These are phyloP conservation scores for Tetheella fluctuosa DNA, from an alignment of 2,888 invertebrate species.

Conservation along the genomic window DNA sequence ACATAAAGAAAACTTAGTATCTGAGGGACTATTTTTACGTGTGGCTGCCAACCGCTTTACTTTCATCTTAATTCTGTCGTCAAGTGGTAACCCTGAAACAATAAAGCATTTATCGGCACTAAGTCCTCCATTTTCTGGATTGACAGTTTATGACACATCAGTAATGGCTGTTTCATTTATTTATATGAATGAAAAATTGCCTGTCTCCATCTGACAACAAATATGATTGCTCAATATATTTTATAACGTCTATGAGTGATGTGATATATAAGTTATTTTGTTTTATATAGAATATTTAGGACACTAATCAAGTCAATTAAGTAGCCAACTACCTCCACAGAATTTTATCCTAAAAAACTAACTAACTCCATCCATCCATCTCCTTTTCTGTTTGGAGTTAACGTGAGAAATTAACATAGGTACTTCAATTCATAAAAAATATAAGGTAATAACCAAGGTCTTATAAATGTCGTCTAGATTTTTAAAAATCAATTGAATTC, in stretches of 20 bases:
- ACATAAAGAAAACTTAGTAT: no score
- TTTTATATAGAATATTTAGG: not conserved
- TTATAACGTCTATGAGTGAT: not conserved
- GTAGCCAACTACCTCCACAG: no score
- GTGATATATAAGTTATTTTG: not conserved
- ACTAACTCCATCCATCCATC: no score
- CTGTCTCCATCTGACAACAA: not conserved
- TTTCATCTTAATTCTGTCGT: not conserved
- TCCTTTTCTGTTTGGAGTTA: no score
- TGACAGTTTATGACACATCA: slow-evolving; percentile 26
- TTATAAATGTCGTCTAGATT: not conserved
- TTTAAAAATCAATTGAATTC: not conserved
- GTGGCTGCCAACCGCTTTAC: no score
- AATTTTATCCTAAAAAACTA: no score
- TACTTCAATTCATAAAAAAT: no score
- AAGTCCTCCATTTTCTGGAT: slow-evolving; percentile 34
- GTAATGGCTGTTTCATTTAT: slow-evolving; percentile 9
- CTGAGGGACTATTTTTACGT: no score
- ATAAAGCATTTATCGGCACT: slow-evolving; percentile 34
- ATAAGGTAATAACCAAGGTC: no score
- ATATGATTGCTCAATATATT: slow-evolving; percentile 7
- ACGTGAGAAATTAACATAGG: no score
- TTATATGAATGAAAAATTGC: slow-evolving; percentile 12
- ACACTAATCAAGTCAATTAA: no score
- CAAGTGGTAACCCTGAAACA: slow-evolving; percentile 3